Conservation (phyloP, 30 jellyfish, hydroid and myxozoan genomes). For the Phacellophora camtschatica region DNA sequence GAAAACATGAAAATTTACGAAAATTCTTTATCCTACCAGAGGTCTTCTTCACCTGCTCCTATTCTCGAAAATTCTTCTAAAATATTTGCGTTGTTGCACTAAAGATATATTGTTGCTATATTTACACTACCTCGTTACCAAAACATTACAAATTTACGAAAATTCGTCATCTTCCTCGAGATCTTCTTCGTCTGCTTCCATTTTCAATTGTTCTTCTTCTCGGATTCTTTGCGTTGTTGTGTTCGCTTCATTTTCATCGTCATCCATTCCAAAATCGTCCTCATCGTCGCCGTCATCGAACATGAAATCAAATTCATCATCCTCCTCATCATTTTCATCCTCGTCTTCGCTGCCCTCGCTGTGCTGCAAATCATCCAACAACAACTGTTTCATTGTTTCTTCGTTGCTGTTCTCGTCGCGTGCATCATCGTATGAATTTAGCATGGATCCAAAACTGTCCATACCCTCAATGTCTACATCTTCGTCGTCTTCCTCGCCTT, state of each 20-base stretch:
- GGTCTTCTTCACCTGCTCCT: too few species aligned
- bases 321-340: slow-evolving; percentile 65
- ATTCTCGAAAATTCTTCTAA: too few species aligned
- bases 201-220: slow-evolving; percentile 70
- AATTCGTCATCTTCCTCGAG: slow-evolving; percentile 50
- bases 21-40: too few species aligned
- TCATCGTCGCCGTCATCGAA: slow-evolving; percentile 92
- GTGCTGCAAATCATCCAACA: slow-evolving; percentile 62
- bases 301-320: slow-evolving; percentile 71
- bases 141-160: not conserved
- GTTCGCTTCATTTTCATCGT: slow-evolving; percentile 23
- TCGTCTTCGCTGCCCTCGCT: slow-evolving; percentile 68
- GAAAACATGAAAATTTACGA: too few species aligned
- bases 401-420: slow-evolving; percentile 13
- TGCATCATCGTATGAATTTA: slow-evolving; percentile 16
- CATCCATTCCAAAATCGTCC: slow-evolving; percentile 75
- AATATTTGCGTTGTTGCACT: too few species aligned
- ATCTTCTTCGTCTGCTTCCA: slow-evolving; percentile 86
- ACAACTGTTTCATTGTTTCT: slow-evolving; percentile 38
- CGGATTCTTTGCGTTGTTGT: slow-evolving; percentile 20
- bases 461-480: slow-evolving; percentile 63
- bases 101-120: too few species aligned
- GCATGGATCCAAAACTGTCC: slow-evolving; percentile 62
- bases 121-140: too few species aligned
- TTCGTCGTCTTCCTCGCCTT: slow-evolving; percentile 69